Percentiles rank a stretch among this genome's conserved stretches.
phyloP scores from a whole-genome alignment of 2,888 invertebrate genomes.

The Acronicta leporina region DNA sequence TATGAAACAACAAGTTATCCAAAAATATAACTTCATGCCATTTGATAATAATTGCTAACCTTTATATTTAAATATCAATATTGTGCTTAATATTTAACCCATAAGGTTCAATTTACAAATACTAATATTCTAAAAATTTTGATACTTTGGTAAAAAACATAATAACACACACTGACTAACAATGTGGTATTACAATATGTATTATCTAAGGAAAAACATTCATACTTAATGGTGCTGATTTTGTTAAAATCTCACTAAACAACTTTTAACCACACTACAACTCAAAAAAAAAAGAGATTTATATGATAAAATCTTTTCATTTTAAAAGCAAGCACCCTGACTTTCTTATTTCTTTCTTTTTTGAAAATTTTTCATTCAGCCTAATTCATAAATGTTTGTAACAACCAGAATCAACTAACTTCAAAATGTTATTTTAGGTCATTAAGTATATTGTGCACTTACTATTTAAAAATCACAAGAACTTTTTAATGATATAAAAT shows the following conservation, averaged over 20 bases:
- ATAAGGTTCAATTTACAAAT: conserved; percentile 27
- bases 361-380: neutral
- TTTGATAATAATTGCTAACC: conserved; percentile 23
- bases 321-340: too few species aligned
- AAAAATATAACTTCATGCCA: conserved; percentile 50
- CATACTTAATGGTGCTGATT: conserved; percentile 40
- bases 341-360: too few species aligned
- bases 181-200: conserved; percentile 55
- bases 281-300: too few species aligned
- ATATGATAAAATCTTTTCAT: too few species aligned
- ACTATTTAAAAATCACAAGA: conserved; percentile 64
- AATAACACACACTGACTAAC: conserved; percentile 51
- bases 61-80: conserved; percentile 39
- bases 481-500: conserved; percentile 60
- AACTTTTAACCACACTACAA: neutral
- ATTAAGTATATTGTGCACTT: conserved; percentile 81
- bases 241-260: neutral
- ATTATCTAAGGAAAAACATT: conserved; percentile 50
- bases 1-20: conserved; percentile 40
- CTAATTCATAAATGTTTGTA: neutral
- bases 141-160: conserved; percentile 62
- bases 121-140: conserved; percentile 29
- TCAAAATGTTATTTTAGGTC: conserved; percentile 62
- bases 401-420: conserved; percentile 27
- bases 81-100: conserved; percentile 41